phyloP scores from a whole-genome alignment of 2,797 vertebrate genomes.

The Notamacropus eugenii region DNA sequence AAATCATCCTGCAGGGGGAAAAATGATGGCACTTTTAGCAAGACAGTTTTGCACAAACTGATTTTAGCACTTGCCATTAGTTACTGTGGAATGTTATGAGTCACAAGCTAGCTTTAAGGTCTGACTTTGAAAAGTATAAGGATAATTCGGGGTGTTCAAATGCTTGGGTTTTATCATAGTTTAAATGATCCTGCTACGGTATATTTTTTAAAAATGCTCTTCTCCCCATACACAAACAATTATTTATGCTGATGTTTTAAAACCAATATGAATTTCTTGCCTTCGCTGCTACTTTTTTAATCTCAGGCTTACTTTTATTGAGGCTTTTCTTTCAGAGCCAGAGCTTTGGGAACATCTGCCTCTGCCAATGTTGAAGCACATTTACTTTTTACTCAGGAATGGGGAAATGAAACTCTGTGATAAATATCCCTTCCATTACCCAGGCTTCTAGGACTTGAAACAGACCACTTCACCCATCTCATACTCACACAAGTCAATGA shows the following conservation, averaged over 20 bases:
- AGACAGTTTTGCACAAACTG: constrained; percentile 1
- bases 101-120: constrained; percentile 31
- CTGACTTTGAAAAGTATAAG: constrained; percentile 25
- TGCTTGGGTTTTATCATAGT: not conserved
- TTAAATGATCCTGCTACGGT: not conserved
- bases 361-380: constrained; percentile 29
- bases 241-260: not conserved
- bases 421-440: constrained; percentile 10
- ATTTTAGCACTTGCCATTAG: not conserved
- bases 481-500: constrained; percentile 5
- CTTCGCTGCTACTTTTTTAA: not conserved
- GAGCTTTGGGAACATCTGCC: constrained; percentile 18
- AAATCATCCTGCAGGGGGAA: not conserved
- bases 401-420: constrained; percentile 31
- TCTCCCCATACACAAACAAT: accelerated
- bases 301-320: not conserved
- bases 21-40: not conserved
- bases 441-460: constrained; percentile 45
- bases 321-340: constrained; percentile 10
- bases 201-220: not conserved
- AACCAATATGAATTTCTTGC: not conserved
- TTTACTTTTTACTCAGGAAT: constrained; percentile 52
- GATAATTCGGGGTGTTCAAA: constrained; percentile 13
- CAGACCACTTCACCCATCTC: constrained; percentile 46
- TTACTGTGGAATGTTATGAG: constrained; percentile 4